phyloP scores from a whole-genome alignment of 1,140 invertebrate genomes.

The Ctenoplectra terminalis region DNA sequence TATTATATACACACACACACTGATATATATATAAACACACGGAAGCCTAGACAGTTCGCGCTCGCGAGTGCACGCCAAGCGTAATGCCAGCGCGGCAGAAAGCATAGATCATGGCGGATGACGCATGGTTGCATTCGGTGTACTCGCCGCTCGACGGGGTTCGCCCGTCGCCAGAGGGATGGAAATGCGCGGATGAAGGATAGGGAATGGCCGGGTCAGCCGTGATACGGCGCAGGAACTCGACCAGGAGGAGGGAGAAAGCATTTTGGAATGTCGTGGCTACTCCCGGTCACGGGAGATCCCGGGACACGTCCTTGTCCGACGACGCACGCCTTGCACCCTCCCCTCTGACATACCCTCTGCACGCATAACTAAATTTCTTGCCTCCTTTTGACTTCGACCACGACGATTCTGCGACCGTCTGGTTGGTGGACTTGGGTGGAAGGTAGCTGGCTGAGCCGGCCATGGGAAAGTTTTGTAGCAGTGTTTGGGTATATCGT shows the following conservation, averaged over 20 bases:
- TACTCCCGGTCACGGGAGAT: constrained; percentile 59
- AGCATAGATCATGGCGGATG: constrained; percentile 81
- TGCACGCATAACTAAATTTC: constrained; percentile 43
- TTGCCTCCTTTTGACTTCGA: constrained; percentile 28
- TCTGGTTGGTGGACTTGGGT: not conserved
- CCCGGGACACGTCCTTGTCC: constrained; percentile 61
- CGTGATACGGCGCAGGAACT: constrained; percentile 72
- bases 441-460: no score
- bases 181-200: constrained; percentile 82
- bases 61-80: constrained; percentile 30
- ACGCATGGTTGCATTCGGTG: constrained; percentile 80
- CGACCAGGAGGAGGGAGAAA: constrained; percentile 61
- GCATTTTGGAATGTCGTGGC: constrained; percentile 79
- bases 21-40: not conserved
- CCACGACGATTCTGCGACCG: constrained; percentile 8
- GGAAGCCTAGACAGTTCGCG: not conserved
- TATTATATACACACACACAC: no score
- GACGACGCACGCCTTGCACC: constrained; percentile 17
- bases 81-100: constrained; percentile 68
- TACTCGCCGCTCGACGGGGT: constrained; percentile 46
- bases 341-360: not conserved
- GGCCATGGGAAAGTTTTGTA: not conserved
- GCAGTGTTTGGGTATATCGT: not conserved
- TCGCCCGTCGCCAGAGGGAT: constrained; percentile 67
- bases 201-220: constrained; percentile 79